These are phyloP conservation scores for Oryzias curvinotus DNA, from an alignment of 2,113 vertebrate species.

Conservation along the genomic window DNA sequence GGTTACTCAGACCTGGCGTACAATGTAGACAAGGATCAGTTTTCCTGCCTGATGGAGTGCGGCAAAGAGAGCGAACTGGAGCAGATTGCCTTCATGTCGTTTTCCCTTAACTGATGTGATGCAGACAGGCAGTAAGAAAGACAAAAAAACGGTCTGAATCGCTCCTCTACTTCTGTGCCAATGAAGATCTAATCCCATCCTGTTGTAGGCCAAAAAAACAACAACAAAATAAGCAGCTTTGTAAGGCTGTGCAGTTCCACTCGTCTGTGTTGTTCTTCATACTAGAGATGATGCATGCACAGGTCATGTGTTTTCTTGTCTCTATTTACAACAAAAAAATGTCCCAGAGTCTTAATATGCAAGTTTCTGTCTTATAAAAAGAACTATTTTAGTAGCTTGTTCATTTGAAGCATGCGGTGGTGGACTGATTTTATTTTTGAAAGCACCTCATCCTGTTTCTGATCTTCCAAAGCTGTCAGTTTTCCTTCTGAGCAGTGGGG, in stretches of 20 bases:
- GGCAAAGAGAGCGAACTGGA: slow-evolving; percentile 77
- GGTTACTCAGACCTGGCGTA: slow-evolving; percentile 89
- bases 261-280: slow-evolving; percentile 52
- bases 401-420: slow-evolving; percentile 53
- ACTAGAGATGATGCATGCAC: slow-evolving; percentile 61
- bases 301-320: slow-evolving; percentile 55
- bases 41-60: slow-evolving; percentile 88
- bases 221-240: slow-evolving; percentile 20
- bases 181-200: slow-evolving; percentile 26
- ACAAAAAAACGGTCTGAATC: slow-evolving; percentile 51
- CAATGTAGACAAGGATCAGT: slow-evolving; percentile 77
- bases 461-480: slow-evolving; percentile 22
- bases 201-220: slow-evolving; percentile 10
- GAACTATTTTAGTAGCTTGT: slow-evolving; percentile 27
- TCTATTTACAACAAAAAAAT: slow-evolving; percentile 46
- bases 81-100: slow-evolving; percentile 76
- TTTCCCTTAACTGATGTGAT: slow-evolving; percentile 70
- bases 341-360: slow-evolving; percentile 41
- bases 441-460: slow-evolving; percentile 33
- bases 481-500: slow-evolving; percentile 31
- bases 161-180: slow-evolving; percentile 28
- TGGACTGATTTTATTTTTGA: slow-evolving; percentile 25
- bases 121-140: slow-evolving; percentile 54
- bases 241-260: slow-evolving; percentile 56
- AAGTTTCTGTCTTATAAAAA: slow-evolving; percentile 35